Evolutionary conservation across 2,113 vertebrate genomes (phyloP).

Genomic region (Romanogobio albipinnatus): DNA sequence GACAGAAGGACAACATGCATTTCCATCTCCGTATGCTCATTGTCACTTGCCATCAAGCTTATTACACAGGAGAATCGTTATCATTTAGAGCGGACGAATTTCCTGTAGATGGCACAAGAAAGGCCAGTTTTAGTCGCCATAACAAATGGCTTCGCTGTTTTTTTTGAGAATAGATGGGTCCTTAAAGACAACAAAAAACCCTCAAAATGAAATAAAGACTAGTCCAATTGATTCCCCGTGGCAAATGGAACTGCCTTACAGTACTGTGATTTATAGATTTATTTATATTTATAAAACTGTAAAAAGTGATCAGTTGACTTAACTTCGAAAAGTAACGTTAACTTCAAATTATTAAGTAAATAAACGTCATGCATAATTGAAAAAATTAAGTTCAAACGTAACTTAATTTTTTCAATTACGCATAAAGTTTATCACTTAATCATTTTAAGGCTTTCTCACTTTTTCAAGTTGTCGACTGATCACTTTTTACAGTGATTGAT

Average conservation of each 20-base stretch:
- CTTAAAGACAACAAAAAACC: constrained; percentile 65
- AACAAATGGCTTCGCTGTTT: constrained; percentile 59
- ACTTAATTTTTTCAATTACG: too few species aligned
- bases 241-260: constrained; percentile 81
- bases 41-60: constrained; percentile 43
- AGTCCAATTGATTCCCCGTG: constrained; percentile 77
- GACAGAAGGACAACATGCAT: constrained; percentile 50
- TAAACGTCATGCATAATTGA: too few species aligned
- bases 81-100: constrained; percentile 67
- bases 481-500: constrained; percentile 53
- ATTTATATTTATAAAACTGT: too few species aligned
- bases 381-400: too few species aligned
- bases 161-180: constrained; percentile 65
- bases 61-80: constrained; percentile 66
- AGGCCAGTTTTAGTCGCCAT: constrained; percentile 57
- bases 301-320: too few species aligned
- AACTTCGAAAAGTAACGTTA: too few species aligned
- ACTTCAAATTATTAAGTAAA: too few species aligned
- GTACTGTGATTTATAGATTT: constrained; percentile 58
- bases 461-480: too few species aligned
- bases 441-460: too few species aligned
- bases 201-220: constrained; percentile 43
- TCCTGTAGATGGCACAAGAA: constrained; percentile 62
- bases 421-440: too few species aligned
- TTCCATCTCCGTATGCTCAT: constrained; percentile 33